Base-by-base conservation (phyloP, 1,140 invertebrate genomes). In the Agrypnia vestita region DNA sequence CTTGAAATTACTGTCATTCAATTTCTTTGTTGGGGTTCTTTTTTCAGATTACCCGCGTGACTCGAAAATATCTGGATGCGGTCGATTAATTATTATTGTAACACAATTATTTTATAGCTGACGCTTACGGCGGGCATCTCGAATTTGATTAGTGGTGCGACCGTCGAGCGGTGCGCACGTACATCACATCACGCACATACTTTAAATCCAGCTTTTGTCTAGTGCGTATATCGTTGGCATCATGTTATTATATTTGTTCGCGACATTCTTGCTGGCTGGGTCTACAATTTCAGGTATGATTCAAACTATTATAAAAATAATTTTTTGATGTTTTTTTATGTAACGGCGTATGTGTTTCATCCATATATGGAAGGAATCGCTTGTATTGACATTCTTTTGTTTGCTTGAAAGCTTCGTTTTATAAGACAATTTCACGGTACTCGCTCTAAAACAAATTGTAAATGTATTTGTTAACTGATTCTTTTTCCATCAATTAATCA, bases 221-320 rank as follows among this genome's bases (percentile, higher is more conserved):
- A 59, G 55, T 59, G 55, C 17, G 25, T 19, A 21, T 59, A 21
- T 13, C 15, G 17, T 21, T n/a, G 55, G 15, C 35, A 61, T 44
- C n/a, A 75, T 75, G 55, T 75, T 75, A 13, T 59, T 75, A 15
- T 44, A 59, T 61, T 75, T 75, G 43, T 59, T 75, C 59, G 21
- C 55, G 12, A 0, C n/a, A 44, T 61, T 75, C 55, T 55, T 75
- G 11, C 15, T 56, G 19, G 44, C 53, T 3, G 73, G 73, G 59
- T 44, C 59, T 35, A 25, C 55, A 9, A 17, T 47, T 15, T 75
- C 73, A 61, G 73, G 73, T 75, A 59, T 13, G 13, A 43, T 21
- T 73, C 55, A 21, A 0, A 8, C 8, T 8, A 56, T n/a, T 17
- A 1, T 1, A 3, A 35, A 35, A 35, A 35, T 35, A 1, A 35